Evolutionary conservation across 2,888 invertebrate species (phyloP).

Genomic region (Lymantria monacha): DNA sequence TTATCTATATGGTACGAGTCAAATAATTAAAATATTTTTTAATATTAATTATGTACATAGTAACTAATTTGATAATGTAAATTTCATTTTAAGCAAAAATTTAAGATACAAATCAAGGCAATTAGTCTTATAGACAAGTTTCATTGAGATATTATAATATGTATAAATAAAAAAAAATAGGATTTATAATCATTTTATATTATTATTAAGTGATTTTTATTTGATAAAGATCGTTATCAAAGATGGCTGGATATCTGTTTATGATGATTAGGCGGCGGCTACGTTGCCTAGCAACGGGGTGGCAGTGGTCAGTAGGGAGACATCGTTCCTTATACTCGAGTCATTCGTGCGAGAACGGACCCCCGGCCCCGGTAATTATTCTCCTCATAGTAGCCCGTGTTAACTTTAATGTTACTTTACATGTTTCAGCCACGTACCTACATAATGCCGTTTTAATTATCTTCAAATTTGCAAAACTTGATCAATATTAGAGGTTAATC

Average conservation of each 20-base stretch:
- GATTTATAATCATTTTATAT: too few relatives aligned
- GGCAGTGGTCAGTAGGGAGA: conserved; percentile 67
- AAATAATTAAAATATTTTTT: too few relatives aligned
- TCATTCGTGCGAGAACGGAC: conserved; percentile 52
- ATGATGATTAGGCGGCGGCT: conserved; percentile 76
- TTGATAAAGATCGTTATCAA: conserved; percentile 49
- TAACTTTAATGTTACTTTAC: conserved; percentile 69
- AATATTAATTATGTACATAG: too few relatives aligned
- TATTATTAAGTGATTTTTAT: too few relatives aligned
- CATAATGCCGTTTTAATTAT: conserved; percentile 31
- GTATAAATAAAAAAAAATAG: too few relatives aligned
- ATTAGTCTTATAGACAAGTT: too few relatives aligned
- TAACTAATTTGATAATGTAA: too few relatives aligned
- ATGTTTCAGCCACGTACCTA: conserved; percentile 37
- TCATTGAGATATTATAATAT: too few relatives aligned
- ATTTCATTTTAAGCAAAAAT: too few relatives aligned
- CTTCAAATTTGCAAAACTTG: conserved; percentile 27
- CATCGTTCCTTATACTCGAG: conserved; percentile 72
- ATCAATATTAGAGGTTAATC: conserved; percentile 22
- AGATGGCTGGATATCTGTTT: conserved; percentile 74
- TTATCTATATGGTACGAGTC: too few relatives aligned
- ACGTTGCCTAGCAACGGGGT: conserved; percentile 76
- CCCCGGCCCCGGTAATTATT: conserved; percentile 70
- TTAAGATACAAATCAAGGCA: too few relatives aligned
- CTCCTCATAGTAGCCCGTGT: conserved; percentile 65